Evolutionary conservation across 2,113 vertebrate species (phyloP).

Genomic region (Halichoeres trimaculatus): DNA sequence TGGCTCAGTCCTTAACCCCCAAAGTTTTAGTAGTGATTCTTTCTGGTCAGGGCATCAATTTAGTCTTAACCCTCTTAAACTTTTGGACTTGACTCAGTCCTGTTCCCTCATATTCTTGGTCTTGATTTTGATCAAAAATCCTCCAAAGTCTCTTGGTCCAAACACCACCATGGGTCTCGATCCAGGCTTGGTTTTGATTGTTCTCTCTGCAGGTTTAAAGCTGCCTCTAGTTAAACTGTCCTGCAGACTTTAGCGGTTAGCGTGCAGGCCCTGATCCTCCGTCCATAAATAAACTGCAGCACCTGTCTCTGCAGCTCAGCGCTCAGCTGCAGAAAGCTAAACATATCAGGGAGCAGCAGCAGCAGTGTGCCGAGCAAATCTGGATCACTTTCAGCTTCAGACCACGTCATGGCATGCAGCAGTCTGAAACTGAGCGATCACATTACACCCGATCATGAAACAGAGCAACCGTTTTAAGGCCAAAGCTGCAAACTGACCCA

Average conservation of each 20-base stretch:
- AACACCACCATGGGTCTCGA: background rate
- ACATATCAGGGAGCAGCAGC: constrained; percentile 42
- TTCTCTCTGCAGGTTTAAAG: constrained; percentile 30
- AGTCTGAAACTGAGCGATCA: constrained; percentile 9
- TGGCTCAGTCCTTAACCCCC: too few relatives aligned
- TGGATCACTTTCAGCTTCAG: constrained; percentile 30
- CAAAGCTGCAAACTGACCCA: constrained; percentile 17
- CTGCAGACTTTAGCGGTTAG: constrained; percentile 12
- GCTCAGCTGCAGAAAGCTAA: constrained; percentile 51
- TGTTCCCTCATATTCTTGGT: too few relatives aligned
- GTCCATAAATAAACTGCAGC: constrained; percentile 72
- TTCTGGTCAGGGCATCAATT: too few relatives aligned
- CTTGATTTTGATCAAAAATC: too few relatives aligned
- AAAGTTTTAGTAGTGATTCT: too few relatives aligned
- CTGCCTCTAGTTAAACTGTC: constrained; percentile 20
- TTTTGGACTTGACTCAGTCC: too few relatives aligned
- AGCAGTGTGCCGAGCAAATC: background rate
- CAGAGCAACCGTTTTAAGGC: constrained; percentile 6
- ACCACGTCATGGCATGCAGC: constrained; percentile 22
- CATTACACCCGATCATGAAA: constrained; percentile 17
- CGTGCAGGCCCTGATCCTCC: constrained; percentile 39
- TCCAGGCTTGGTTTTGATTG: background rate
- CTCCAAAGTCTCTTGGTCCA: too few relatives aligned
- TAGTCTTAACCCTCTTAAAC: too few relatives aligned
- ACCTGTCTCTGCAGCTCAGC: constrained; percentile 71